phyloP scores from a whole-genome alignment of 2,113 vertebrate genomes.

The Athene cunicularia region DNA sequence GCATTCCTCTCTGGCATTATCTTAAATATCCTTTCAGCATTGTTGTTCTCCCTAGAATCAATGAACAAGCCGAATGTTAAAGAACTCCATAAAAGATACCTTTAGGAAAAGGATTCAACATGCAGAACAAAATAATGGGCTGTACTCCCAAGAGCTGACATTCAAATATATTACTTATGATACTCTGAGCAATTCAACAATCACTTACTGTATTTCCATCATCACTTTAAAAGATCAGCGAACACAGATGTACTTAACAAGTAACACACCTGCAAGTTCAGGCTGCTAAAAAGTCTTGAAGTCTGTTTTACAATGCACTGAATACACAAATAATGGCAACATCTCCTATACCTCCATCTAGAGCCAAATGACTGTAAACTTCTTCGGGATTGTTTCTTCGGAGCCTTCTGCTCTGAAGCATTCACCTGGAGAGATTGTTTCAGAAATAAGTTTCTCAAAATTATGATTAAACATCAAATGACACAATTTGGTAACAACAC shows the following conservation, averaged over 20 bases:
- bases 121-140: background rate
- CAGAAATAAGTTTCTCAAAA: background rate
- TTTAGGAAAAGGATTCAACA: background rate
- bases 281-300: background rate
- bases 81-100: background rate
- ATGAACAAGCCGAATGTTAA: background rate
- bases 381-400: background rate
- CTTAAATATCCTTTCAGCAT: constrained; percentile 91
- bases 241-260: background rate
- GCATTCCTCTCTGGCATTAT: constrained; percentile 88
- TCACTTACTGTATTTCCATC: background rate
- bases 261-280: background rate
- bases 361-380: background rate
- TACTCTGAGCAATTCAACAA: background rate
- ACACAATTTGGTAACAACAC: background rate
- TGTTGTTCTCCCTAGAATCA: constrained; percentile 80
- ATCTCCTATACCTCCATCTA: constrained; percentile 78
- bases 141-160: background rate
- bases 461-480: background rate
- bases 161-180: background rate
- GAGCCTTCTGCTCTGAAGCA: constrained; percentile 27
- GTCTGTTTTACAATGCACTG: background rate
- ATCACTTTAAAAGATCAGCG: background rate
- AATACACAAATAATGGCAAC: background rate
- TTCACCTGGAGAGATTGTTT: constrained; percentile 66